Conservation (phyloP, 2,113 vertebrate species). For the human (Homo sapiens) region GRCh38 chr1:31768501-31769000, state of each 20-base stretch:
- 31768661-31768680: not conserved
- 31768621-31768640: not conserved
- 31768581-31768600: not conserved
- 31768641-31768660: not conserved
- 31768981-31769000: not conserved
- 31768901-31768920: not conserved
- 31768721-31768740: not conserved
- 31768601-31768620: not conserved
- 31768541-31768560: not conserved
- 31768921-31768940: not conserved
- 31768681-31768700: not conserved
- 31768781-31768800: not conserved
- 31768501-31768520: not conserved
- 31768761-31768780: not conserved
- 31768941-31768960: not conserved
- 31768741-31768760: not conserved
- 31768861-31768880: not conserved
- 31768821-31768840: not conserved
- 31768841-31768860: not conserved
- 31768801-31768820: not conserved
- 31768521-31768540: conserved; percentile 23
- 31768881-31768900: not conserved
- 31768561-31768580: not conserved
- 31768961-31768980: not conserved
- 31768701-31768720: not conserved